Percentiles rank a stretch among this genome's conserved stretches.
phyloP scores from a whole-genome alignment of 2,888 invertebrate species.

The Diarsia mendica region DNA sequence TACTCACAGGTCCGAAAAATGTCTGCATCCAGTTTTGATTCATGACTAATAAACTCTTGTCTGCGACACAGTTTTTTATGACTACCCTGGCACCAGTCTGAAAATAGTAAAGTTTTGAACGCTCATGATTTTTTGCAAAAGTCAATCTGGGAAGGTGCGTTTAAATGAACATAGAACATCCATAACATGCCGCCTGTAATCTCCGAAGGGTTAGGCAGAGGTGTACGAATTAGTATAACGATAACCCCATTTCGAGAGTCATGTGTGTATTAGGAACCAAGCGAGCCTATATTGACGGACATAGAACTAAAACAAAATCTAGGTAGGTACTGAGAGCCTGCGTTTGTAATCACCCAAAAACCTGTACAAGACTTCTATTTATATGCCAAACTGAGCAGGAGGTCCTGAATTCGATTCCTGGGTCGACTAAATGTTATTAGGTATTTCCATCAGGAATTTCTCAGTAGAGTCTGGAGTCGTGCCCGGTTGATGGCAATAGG shows the following conservation, averaged over 20 bases:
- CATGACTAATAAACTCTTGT: conserved; percentile 85
- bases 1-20: conserved; percentile 85
- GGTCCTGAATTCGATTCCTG: too few species aligned
- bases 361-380: too few species aligned
- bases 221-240: too few species aligned
- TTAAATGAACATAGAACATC: not conserved
- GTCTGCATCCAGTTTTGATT: conserved; percentile 88
- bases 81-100: conserved; percentile 82
- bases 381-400: too few species aligned
- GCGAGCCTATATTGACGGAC: not conserved
- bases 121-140: not conserved
- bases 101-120: conserved; percentile 58
- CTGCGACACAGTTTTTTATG: conserved; percentile 85
- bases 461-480: too few species aligned
- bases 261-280: too few species aligned
- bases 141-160: not conserved
- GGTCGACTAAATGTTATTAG: too few species aligned
- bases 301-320: not conserved
- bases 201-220: too few species aligned
- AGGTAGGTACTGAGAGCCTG: not conserved
- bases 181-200: too few species aligned
- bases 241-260: too few species aligned
- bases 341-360: not conserved
- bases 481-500: too few species aligned
- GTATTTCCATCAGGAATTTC: too few species aligned